Percentiles rank a stretch among this genome's conserved stretches.
Evolutionary conservation across 2,797 vertebrate genomes (phyloP).

Genomic region (Pagetopsis macropterus): DNA sequence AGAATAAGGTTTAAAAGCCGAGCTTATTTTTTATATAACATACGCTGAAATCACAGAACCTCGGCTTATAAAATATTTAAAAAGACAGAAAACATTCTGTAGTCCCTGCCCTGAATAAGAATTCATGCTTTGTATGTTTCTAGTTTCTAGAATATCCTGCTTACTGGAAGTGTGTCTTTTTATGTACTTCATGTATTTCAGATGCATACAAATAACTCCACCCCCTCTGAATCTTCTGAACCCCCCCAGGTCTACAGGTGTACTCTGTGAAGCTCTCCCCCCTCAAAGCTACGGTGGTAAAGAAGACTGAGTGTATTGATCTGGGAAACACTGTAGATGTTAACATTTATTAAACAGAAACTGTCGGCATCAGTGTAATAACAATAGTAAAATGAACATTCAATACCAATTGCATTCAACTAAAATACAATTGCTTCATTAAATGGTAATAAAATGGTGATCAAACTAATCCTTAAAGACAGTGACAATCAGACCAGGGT

Average conservation of each 20-base stretch:
- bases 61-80: not conserved
- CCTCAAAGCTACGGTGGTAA: conserved; percentile 13
- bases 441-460: conserved; percentile 10
- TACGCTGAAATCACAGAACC: conserved; percentile 16
- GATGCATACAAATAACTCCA: not conserved
- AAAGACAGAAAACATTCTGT: not conserved
- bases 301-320: conserved; percentile 18
- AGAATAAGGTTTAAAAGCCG: conserved; percentile 5
- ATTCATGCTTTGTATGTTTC: not conserved
- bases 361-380: conserved; percentile 20
- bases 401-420: conserved; percentile 7
- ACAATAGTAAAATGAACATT: conserved; percentile 33
- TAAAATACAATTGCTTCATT: conserved; percentile 28
- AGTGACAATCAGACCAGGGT: conserved; percentile 4
- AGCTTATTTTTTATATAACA: not conserved
- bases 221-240: not conserved
- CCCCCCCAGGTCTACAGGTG: not conserved
- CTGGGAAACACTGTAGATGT: conserved; percentile 14
- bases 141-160: too few relatives aligned
- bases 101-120: not conserved
- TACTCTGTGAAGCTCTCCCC: not conserved
- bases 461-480: conserved; percentile 16
- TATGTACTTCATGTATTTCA: not conserved
- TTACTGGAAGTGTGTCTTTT: too few relatives aligned
- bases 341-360: conserved; percentile 29